Evolutionary conservation across 2,888 invertebrate species (phyloP).

Genomic region (Hirudinaria manillensis): DNA sequence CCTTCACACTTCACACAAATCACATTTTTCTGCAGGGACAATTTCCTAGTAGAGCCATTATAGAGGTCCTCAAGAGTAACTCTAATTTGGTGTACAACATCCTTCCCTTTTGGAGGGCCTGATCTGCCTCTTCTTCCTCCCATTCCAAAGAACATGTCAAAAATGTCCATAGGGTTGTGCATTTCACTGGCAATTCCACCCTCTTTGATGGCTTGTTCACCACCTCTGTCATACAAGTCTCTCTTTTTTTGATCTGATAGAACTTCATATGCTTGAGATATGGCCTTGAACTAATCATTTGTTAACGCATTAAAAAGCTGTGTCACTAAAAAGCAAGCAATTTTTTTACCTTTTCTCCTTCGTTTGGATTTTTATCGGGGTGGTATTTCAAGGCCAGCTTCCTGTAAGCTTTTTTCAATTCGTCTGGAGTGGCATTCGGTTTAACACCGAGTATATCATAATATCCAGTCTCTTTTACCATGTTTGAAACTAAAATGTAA

Average conservation of each 20-base stretch:
- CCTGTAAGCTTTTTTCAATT: slow-evolving; percentile 92
- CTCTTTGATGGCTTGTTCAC: slow-evolving; percentile 91
- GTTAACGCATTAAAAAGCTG: background rate
- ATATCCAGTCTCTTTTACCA: slow-evolving; percentile 95
- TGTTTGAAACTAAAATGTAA: slow-evolving; percentile 49
- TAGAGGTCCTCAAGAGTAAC: slow-evolving; percentile 90
- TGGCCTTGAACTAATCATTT: slow-evolving; percentile 73
- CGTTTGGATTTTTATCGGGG: slow-evolving; percentile 95
- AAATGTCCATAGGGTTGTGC: slow-evolving; percentile 93
- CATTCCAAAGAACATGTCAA: slow-evolving; percentile 92
- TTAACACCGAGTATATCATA: slow-evolving; percentile 90
- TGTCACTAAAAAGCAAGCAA: background rate
- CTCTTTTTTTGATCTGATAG: slow-evolving; percentile 89
- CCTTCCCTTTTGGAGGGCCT: slow-evolving; percentile 65
- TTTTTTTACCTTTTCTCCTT: slow-evolving; percentile 67
- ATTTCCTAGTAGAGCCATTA: slow-evolving; percentile 82
- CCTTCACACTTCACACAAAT: slow-evolving; percentile 95
- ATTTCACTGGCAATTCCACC: slow-evolving; percentile 62
- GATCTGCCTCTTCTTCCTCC: slow-evolving; percentile 40
- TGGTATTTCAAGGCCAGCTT: slow-evolving; percentile 92
- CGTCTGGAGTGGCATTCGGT: slow-evolving; percentile 76
- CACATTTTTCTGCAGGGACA: slow-evolving; percentile 87
- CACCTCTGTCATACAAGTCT: slow-evolving; percentile 83
- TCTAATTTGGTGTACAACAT: slow-evolving; percentile 83
- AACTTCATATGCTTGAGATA: slow-evolving; percentile 95